Base-by-base conservation (phyloP, 2,888 invertebrate species). In the Hirtodrosophila confusa region DNA sequence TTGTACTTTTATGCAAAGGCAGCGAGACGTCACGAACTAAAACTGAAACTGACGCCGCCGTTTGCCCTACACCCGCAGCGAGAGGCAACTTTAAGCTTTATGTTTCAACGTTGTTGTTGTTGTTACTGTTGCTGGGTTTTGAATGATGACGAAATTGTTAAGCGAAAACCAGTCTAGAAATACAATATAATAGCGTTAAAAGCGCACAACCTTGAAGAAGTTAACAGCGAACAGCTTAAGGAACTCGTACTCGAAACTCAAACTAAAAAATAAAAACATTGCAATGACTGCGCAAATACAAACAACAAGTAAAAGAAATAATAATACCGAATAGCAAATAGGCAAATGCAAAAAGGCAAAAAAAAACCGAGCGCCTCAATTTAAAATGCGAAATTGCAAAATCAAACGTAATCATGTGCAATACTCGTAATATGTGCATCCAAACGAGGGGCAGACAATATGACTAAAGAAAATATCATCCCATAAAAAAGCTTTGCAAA, bases 141-240 rank as follows among this genome's bases (percentile, higher is more conserved):
- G 17, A 17, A 47, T 51, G 85, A 86, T 85, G 84, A 85, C 84
- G 84, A 85, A 85, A 85, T 85, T 70, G 69, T 61, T 78, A 68
- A 85, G 82, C 82, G 69, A 80, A 83, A 84, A 84, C 87, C 84
- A 84, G 86, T 84, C 84, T 86, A 84, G 86, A 83, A 78, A 82
- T 62, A 78, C 54, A 56, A 62, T 40, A 75, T 44, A 68, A 75
- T 44, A 68, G 55, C 68, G 55, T 64, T 64, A 54, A 61, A 74
- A 67, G 64, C 66, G 62, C 66, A 64, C 84, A 83, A 83, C 82
- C 82, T 83, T 83, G 82, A 83, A 73, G 78, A 72, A 69, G 80
- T 86, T 72, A 75, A 75, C 79, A 64, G 56, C 47, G 36, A 56
- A 7, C 72, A 60, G 69, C 75, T 75, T 76, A 76, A 75, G 75